A percentile compares a stretch with the other conserved stretches of the same genome.
phyloP scores from a whole-genome alignment of 2,888 invertebrate genomes.

The Coenonympha arcania region DNA sequence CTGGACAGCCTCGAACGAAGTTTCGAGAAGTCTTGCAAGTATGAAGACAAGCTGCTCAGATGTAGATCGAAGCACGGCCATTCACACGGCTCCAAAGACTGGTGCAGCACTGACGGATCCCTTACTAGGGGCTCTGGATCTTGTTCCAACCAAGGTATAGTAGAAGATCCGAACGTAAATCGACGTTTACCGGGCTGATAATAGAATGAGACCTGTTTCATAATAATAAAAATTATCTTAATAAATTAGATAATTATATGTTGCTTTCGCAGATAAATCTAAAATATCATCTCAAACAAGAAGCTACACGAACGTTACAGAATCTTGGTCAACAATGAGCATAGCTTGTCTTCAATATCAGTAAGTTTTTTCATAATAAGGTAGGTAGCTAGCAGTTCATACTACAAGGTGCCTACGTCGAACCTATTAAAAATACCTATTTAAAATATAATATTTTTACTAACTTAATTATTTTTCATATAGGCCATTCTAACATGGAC shows the following conservation, averaged over 20 bases:
- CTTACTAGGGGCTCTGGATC: conserved; percentile 33
- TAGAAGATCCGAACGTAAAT: no score
- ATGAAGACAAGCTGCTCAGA: conserved; percentile 45
- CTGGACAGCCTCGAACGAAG: conserved; percentile 48
- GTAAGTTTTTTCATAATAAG: no score
- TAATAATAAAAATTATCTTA: no score
- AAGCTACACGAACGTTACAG: conserved; percentile 34
- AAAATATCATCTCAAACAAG: conserved; percentile 33
- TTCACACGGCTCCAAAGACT: conserved; percentile 37
- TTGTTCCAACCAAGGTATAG: conserved; percentile 24
- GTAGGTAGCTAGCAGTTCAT: no score
- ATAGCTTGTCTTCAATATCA: conserved; percentile 72
- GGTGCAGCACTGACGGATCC: conserved; percentile 40
- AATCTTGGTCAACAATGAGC: conserved; percentile 71
- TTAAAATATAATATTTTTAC: no score
- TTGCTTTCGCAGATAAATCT: conserved; percentile 28
- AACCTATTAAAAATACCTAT: no score
- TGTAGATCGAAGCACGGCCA: conserved; percentile 49
- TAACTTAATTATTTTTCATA: no score
- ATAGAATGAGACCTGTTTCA: no score
- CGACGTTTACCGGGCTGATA: no score
- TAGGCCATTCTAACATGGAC: no score
- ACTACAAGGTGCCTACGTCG: no score
- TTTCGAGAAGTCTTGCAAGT: conserved; percentile 46
- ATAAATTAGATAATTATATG: no score